Evolutionary conservation across 1,140 invertebrate genomes (phyloP).

Genomic region (Eumaeus atala): DNA sequence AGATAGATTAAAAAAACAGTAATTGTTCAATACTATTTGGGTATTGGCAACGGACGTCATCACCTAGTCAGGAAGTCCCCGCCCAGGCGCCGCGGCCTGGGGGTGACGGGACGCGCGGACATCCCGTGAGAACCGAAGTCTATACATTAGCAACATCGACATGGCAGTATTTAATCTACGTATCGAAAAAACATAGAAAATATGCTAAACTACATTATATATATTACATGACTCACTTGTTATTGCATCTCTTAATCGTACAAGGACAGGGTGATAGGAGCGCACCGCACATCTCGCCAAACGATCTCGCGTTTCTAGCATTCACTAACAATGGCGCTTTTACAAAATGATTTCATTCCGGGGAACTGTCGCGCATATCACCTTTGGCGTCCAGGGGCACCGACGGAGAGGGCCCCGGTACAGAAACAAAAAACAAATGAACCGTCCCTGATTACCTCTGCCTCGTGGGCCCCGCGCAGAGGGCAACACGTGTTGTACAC

Average conservation of each 20-base stretch:
- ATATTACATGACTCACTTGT: constrained; percentile 63
- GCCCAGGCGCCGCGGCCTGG: not conserved
- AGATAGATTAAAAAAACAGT: constrained; percentile 58
- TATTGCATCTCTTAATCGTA: constrained; percentile 64
- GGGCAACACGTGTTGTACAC: too few species aligned
- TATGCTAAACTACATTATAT: constrained; percentile 65
- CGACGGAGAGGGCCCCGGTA: too few species aligned
- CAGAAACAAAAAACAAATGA: too few species aligned
- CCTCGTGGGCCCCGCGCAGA: too few species aligned
- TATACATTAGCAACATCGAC: constrained; percentile 35
- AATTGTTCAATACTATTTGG: constrained; percentile 65
- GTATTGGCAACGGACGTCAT: constrained; percentile 52
- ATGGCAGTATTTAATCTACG: constrained; percentile 66
- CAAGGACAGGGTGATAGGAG: constrained; percentile 27
- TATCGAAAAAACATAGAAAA: constrained; percentile 68
- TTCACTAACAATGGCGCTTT: too few species aligned
- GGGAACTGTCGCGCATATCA: too few species aligned
- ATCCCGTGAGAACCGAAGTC: constrained; percentile 5
- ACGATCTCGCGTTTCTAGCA: constrained; percentile 1
- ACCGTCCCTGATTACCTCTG: too few species aligned
- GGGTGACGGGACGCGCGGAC: constrained; percentile 34
- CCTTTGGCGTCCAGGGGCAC: too few species aligned
- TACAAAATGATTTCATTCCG: too few species aligned
- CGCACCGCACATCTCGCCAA: not conserved
- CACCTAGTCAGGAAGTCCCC: too few species aligned